Evolutionary conservation across 2,797 vertebrate genomes (phyloP).

Genomic region (Sebastes dallii): DNA sequence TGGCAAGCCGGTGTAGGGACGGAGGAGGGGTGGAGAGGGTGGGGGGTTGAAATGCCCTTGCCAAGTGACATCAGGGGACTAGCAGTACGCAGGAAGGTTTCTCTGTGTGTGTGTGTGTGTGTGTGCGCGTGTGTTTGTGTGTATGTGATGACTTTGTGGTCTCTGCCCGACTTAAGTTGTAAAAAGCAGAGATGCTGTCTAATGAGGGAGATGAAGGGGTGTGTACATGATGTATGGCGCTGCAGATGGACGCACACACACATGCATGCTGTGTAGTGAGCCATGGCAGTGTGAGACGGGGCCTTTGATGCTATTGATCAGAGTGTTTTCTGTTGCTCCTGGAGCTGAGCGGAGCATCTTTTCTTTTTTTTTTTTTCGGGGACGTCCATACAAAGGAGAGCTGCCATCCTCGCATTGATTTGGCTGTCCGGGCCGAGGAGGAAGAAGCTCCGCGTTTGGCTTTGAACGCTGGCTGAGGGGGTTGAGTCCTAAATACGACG

Average conservation of each 20-base stretch:
- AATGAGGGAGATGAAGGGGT: conserved; percentile 3
- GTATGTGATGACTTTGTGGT: conserved; percentile 4
- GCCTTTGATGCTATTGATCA: conserved; percentile 63
- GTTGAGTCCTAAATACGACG: not conserved
- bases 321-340: conserved; percentile 41
- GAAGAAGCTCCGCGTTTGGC: conserved; percentile 10
- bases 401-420: conserved; percentile 21
- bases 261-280: conserved; percentile 8
- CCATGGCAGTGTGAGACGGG: conserved; percentile 8
- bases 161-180: conserved; percentile 6
- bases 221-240: not conserved
- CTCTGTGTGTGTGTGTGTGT: conserved; percentile 9
- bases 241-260: not conserved
- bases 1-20: conserved; percentile 63
- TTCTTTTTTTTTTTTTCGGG: conserved; percentile 6
- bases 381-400: conserved; percentile 18
- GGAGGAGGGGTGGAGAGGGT: conserved; percentile 15
- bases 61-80: conserved; percentile 65
- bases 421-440: not conserved
- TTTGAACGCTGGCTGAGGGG: not conserved
- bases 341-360: conserved; percentile 39
- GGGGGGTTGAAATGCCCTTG: conserved; percentile 62
- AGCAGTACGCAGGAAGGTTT: conserved; percentile 25
- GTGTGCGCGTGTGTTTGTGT: not conserved
- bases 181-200: conserved; percentile 15